Conservation (phyloP, 2,113 vertebrate genomes). For the Macquaria australasica region DNA sequence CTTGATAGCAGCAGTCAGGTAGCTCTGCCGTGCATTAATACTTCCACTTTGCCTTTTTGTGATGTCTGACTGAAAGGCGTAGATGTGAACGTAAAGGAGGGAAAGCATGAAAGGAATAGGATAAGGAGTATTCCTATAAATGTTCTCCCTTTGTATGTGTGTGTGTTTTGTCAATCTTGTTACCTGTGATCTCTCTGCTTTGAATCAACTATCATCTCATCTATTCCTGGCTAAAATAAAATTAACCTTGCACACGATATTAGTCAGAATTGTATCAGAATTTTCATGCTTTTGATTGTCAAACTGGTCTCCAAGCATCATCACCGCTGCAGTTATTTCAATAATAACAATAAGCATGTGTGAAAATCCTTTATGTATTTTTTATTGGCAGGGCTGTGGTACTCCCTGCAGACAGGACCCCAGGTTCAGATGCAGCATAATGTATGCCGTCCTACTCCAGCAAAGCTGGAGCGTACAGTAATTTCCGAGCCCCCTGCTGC, state of each 20-base stretch:
- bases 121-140: not conserved
- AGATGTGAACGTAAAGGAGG: not conserved
- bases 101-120: not conserved
- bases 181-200: not conserved
- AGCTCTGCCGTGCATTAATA: slow-evolving; percentile 25
- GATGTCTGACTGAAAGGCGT: slow-evolving; percentile 4
- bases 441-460: slow-evolving; percentile 70
- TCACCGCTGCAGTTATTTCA: slow-evolving; percentile 20
- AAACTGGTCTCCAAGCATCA: slow-evolving; percentile 5
- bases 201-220: not conserved
- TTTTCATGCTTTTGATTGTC: not conserved
- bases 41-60: slow-evolving; percentile 29
- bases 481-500: slow-evolving; percentile 66
- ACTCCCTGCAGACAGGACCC: slow-evolving; percentile 65
- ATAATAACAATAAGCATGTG: slow-evolving; percentile 30
- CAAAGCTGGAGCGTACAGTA: slow-evolving; percentile 65
- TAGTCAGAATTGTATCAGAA: not conserved
- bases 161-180: not conserved
- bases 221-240: not conserved
- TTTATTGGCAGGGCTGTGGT: slow-evolving; percentile 62
- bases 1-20: slow-evolving; percentile 33
- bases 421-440: slow-evolving; percentile 70
- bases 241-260: not conserved
- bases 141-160: not conserved
- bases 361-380: slow-evolving; percentile 68